Evolutionary conservation across 2,113 vertebrate genomes (phyloP), one percentile per base, ranked within the genome.

Genomic region (Melanotaenia duboulayi): DNA sequence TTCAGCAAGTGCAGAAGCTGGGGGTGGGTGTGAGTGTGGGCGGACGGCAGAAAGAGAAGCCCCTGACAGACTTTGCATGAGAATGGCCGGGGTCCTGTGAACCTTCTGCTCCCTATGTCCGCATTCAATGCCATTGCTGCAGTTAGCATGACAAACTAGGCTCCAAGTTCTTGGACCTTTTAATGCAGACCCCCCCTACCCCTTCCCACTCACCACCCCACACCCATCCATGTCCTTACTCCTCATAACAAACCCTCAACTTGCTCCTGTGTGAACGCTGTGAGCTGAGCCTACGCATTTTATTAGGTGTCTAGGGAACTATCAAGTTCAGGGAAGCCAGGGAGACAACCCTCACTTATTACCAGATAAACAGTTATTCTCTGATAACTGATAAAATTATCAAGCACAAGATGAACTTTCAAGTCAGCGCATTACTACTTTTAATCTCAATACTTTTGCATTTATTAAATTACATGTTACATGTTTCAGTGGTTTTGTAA

Each of bases 51-150:
- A n/a, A 49, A 65, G 78, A 75, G 74, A 82, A 73, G 78, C 39
- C 86, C 42, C 89, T 66, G 75, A 70, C 82, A 73, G 84, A 82
- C 83, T 94, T 93, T 91, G 90, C 94, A 93, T 94, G 86, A 93
- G 88, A 94, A 94, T 91, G 76, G 90, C 68, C 8, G 58, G 80
- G 93, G 90, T 94, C 92, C 92, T 94, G 93, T 92, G 93, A 94
- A 94, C 91, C 92, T 89, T 90, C 91, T 94, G 93, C 93, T 92
- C 92, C 80, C 87, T 90, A 76, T 59, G 85, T 91, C 85, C 67
- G 83, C 76, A 87, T 86, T 94, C 90, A 94, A 92, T 89, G 82
- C 86, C 81, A 76, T 71, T 68, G 63, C 77, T 76, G 86, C 88
- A 86, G 91, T 92, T 91, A 93, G 89, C 90, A 92, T 92, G 92